Evolutionary conservation across 2,113 vertebrate genomes (phyloP).

Genomic region (Cyphomyrus discorhynchus): DNA sequence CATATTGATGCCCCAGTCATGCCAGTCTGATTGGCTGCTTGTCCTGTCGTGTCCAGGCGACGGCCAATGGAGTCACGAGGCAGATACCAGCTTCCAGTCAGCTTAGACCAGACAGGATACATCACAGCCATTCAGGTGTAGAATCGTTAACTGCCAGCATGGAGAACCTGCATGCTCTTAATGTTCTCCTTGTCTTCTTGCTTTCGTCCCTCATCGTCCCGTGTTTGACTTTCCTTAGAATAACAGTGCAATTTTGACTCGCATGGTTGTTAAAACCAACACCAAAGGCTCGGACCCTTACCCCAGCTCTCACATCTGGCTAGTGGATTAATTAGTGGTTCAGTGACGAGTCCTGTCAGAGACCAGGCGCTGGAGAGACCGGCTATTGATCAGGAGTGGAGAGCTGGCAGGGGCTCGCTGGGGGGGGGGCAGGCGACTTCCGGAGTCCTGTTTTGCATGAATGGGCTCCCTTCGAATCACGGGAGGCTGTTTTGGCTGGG

Average conservation of each 20-base stretch:
- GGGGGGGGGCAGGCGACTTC: neutral
- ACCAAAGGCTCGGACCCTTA: neutral
- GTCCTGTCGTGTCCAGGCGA: neutral
- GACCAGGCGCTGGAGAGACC: neutral
- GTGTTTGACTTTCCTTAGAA: neutral
- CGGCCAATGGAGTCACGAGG: neutral
- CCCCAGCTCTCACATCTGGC: neutral
- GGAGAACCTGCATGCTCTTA: neutral
- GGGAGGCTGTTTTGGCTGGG: neutral
- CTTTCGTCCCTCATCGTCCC: neutral
- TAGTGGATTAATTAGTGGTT: conserved; percentile 1
- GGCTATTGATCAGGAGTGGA: neutral
- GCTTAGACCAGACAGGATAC: neutral
- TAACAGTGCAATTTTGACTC: neutral
- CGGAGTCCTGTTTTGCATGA: neutral
- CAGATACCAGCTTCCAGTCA: neutral
- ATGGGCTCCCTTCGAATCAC: neutral
- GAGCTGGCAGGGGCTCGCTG: neutral
- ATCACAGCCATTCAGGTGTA: neutral
- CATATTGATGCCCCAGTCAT: neutral
- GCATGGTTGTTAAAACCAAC: neutral
- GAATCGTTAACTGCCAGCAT: neutral
- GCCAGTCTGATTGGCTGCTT: neutral
- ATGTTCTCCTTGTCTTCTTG: neutral
- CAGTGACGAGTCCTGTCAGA: neutral